phyloP scores from a whole-genome alignment of 2,113 vertebrate genomes.

The Carassius gibelio region DNA sequence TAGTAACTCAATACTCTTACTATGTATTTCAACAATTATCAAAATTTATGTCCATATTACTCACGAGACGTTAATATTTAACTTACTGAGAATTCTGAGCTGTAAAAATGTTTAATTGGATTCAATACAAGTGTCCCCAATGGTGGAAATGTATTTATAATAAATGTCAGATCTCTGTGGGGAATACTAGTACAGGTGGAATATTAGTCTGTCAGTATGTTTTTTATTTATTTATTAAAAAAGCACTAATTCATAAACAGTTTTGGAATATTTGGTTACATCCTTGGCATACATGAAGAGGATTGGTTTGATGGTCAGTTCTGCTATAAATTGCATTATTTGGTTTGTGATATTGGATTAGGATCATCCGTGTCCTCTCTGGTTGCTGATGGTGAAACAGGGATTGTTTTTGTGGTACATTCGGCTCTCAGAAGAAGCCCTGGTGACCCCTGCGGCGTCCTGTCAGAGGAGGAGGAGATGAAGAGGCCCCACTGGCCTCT shows the following conservation, averaged over 20 bases:
- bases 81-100: background rate
- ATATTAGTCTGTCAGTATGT: background rate
- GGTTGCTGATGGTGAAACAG: conserved; percentile 53
- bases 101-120: background rate
- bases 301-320: background rate
- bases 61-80: background rate
- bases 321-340: conserved; percentile 26
- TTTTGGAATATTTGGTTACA: background rate
- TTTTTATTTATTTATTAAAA: background rate
- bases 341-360: conserved; percentile 24
- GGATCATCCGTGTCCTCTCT: conserved; percentile 12
- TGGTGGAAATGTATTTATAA: background rate
- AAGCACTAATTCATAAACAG: background rate
- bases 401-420: conserved; percentile 64
- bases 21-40: background rate
- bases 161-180: background rate
- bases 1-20: background rate
- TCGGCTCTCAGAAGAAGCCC: conserved; percentile 63
- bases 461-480: conserved; percentile 58
- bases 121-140: background rate
- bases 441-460: conserved; percentile 67
- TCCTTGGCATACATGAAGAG: conserved; percentile 1
- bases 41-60: background rate
- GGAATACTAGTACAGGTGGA: too few species aligned
- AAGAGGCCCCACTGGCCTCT: conserved; percentile 29